These are phyloP conservation scores for Bombus pyrosoma DNA, from an alignment of 1,140 invertebrate genomes.

Conservation along the genomic window DNA sequence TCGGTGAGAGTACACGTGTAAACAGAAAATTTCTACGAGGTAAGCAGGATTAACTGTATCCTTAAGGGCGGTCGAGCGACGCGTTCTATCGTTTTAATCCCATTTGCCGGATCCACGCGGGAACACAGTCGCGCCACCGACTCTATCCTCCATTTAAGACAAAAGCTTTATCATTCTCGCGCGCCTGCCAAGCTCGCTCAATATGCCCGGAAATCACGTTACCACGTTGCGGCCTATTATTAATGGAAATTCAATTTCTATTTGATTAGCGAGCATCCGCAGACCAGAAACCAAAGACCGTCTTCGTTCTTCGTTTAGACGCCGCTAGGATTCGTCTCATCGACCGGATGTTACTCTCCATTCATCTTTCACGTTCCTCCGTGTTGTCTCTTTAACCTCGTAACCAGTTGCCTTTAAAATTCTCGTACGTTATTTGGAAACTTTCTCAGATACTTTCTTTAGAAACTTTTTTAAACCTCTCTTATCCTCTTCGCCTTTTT, in stretches of 20 bases:
- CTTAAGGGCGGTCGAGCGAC: slow-evolving; percentile 1
- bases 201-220: slow-evolving; percentile 57
- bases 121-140: slow-evolving; percentile 7
- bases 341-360: too few relatives aligned
- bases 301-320: slow-evolving; percentile 27
- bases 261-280: slow-evolving; percentile 61
- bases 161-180: slow-evolving; percentile 36
- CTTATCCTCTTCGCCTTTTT: not conserved
- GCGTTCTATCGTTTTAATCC: slow-evolving; percentile 43
- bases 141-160: slow-evolving; percentile 21
- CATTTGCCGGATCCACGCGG: slow-evolving; percentile 37
- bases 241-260: slow-evolving; percentile 68
- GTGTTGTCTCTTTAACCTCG: too few relatives aligned
- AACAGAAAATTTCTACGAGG: slow-evolving; percentile 10
- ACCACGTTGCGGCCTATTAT: slow-evolving; percentile 56
- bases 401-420: not conserved
- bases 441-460: not conserved
- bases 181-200: slow-evolving; percentile 18
- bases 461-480: not conserved
- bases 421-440: not conserved
- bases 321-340: not conserved
- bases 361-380: too few relatives aligned
- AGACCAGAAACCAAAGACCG: slow-evolving; percentile 17
- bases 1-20: slow-evolving; percentile 6
- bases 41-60: slow-evolving; percentile 19